Conservation (phyloP, 2,797 vertebrate genomes). For the Coracias cyanogaster region DNA sequence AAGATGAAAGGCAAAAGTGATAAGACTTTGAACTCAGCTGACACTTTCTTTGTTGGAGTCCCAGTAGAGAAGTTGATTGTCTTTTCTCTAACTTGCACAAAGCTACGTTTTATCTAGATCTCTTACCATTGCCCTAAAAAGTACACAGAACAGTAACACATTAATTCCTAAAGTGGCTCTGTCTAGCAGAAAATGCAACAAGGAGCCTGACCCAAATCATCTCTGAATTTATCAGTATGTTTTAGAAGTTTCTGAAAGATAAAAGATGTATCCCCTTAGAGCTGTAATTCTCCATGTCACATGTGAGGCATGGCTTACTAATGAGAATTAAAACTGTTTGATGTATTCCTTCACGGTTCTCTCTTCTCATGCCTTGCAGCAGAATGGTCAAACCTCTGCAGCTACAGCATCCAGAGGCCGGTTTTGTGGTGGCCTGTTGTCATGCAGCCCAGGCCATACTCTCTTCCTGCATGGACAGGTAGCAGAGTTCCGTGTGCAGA, state of each 20-base stretch:
- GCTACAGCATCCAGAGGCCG: neutral
- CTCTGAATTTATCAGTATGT: neutral
- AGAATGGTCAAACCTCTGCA: neutral
- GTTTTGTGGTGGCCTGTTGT: neutral
- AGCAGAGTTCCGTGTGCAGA: neutral
- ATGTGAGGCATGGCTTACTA: neutral
- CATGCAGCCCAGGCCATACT: neutral
- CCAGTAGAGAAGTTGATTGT: neutral
- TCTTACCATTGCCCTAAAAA: neutral
- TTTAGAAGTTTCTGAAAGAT: slow-evolving; percentile 32
- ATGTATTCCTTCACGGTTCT: neutral
- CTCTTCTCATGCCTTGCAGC: neutral
- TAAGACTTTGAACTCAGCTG: neutral
- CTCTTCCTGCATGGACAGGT: neutral
- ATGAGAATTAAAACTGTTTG: neutral
- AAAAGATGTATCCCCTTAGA: neutral
- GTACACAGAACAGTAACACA: slow-evolving; percentile 15
- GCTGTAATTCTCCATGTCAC: neutral
- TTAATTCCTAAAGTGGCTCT: neutral
- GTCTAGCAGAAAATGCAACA: neutral
- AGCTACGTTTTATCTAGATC: neutral
- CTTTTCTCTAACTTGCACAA: slow-evolving; percentile 4
- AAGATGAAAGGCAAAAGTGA: neutral
- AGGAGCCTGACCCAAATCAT: neutral
- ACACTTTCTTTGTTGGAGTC: neutral